A percentile compares a stretch with the other conserved stretches of the same genome.
These are phyloP conservation scores for Nomada goodeniana DNA, from an alignment of 2,888 invertebrate genomes.

Conservation along the genomic window DNA sequence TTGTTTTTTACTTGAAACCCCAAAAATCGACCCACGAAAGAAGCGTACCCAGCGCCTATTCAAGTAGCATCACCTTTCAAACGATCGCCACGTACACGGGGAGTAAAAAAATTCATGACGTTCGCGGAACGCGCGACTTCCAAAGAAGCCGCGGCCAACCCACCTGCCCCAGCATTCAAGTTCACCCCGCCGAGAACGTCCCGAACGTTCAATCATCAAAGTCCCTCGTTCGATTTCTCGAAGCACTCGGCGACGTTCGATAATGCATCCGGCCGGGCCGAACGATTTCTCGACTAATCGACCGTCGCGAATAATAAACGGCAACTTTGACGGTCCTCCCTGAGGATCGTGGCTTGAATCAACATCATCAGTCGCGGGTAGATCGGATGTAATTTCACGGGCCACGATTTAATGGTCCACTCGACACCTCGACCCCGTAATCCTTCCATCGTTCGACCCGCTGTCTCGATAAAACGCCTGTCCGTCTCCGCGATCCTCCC, in stretches of 20 bases:
- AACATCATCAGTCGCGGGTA: constrained; percentile 66
- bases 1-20: too few species aligned
- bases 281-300: constrained; percentile 35
- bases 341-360: constrained; percentile 54
- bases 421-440: constrained; percentile 51
- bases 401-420: constrained; percentile 71
- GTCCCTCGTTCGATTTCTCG: constrained; percentile 46
- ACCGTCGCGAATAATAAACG: constrained; percentile 57
- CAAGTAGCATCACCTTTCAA: too few species aligned
- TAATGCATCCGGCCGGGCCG: constrained; percentile 34
- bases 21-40: too few species aligned
- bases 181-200: background rate
- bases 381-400: constrained; percentile 68
- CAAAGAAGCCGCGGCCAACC: too few species aligned
- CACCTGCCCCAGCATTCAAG: too few species aligned
- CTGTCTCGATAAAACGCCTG: constrained; percentile 21
- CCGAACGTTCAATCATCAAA: constrained; percentile 34
- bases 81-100: too few species aligned
- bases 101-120: too few species aligned
- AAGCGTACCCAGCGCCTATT: too few species aligned
- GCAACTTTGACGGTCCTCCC: constrained; percentile 40
- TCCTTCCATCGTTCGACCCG: constrained; percentile 22
- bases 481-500: constrained; percentile 8
- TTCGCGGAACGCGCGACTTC: too few species aligned
- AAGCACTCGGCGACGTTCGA: constrained; percentile 39